These are phyloP conservation scores for Hirtodrosophila alboralis DNA, from an alignment of 2,888 invertebrate species.

Conservation along the genomic window DNA sequence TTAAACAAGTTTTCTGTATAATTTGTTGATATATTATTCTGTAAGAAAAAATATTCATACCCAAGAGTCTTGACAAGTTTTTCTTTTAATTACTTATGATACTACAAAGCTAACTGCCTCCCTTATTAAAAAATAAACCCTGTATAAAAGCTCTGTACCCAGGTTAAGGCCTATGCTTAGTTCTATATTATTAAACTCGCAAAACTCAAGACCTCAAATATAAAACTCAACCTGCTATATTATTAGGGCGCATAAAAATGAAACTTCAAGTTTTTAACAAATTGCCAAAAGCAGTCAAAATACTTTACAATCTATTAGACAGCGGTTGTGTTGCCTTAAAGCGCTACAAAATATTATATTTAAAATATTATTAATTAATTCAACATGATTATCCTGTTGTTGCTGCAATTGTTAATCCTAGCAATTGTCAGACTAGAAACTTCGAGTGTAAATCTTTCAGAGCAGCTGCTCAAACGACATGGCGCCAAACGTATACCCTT, in stretches of 20 bases:
- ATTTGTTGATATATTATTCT: no score
- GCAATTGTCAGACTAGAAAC: not conserved
- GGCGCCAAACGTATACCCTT: constrained; percentile 24
- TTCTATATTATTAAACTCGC: not conserved
- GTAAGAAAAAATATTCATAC: no score
- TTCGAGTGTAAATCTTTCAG: constrained; percentile 17
- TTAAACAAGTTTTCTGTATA: no score
- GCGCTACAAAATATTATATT: no score
- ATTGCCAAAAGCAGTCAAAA: not conserved
- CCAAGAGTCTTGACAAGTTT: no score
- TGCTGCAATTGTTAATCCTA: not conserved
- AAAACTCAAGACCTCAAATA: constrained; percentile 13
- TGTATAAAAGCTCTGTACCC: not conserved
- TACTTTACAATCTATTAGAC: not conserved
- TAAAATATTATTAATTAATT: not conserved
- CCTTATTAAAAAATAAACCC: constrained; percentile 4
- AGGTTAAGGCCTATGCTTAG: not conserved
- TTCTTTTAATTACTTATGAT: no score
- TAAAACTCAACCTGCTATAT: constrained; percentile 5
- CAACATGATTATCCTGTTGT: constrained; percentile 20
- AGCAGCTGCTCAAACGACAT: constrained; percentile 11
- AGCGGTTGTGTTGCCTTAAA: constrained; percentile 1
- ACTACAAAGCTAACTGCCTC: no score
- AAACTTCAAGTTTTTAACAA: constrained; percentile 7
- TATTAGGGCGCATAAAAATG: constrained; percentile 5